These are phyloP conservation scores for Acanthosepion lycidas DNA, from an alignment of 2,888 invertebrate genomes.

Conservation along the genomic window DNA sequence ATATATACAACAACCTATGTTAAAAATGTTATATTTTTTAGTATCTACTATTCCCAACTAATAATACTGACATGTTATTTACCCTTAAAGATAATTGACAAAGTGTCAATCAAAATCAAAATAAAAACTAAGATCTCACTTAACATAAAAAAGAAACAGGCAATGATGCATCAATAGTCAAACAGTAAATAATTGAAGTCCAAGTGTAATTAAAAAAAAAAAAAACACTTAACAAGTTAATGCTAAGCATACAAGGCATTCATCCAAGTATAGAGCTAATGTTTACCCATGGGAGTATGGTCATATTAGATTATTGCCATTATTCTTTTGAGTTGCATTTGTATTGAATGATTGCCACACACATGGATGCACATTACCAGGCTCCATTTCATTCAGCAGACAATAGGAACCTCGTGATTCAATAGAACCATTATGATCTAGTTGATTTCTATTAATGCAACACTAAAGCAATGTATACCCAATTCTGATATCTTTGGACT, in stretches of 20 bases:
- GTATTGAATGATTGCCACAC: neutral
- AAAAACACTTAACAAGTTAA: neutral
- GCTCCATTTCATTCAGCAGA: neutral
- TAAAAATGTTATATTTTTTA: too few species aligned
- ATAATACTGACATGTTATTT: too few species aligned
- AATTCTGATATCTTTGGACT: neutral
- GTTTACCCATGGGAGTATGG: neutral
- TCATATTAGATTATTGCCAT: constrained; percentile 15
- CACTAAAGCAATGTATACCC: neutral
- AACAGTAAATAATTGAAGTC: neutral
- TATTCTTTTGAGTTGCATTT: neutral
- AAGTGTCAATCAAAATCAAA: too few species aligned
- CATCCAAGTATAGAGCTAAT: neutral
- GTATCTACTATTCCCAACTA: too few species aligned
- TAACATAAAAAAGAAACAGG: neutral
- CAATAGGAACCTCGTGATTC: neutral
- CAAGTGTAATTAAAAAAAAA: constrained; percentile 11
- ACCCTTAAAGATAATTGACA: too few species aligned
- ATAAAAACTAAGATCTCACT: neutral
- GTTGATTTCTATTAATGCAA: neutral
- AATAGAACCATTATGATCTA: neutral
- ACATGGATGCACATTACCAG: neutral
- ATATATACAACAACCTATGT: too few species aligned
- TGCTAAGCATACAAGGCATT: constrained; percentile 2
- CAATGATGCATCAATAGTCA: neutral